Evolutionary conservation across 2,113 vertebrate species (phyloP), one percentile per base, ranked within the genome.

Genomic region (Microtus ochrogaster): DNA sequence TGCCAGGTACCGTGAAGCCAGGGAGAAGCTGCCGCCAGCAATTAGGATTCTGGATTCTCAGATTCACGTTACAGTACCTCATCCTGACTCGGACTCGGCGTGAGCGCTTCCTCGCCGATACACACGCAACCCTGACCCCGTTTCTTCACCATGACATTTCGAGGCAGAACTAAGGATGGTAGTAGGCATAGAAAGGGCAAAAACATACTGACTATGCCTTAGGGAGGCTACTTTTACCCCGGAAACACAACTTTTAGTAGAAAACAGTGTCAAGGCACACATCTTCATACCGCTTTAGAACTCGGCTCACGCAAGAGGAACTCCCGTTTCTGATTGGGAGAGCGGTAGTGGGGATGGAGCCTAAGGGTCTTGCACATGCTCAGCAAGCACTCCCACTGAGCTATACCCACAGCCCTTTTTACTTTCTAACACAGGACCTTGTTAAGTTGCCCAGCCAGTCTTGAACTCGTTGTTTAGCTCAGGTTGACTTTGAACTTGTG

Each of bases 171-270:
- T 72, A 49, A 89, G 6, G 8, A 16, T 11, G 4, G 22, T 13
- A 8, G 33, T 5, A 9, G 39, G 36, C 5, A 2, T 2, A 70
- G n/a, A 58, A 68, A 73, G 17, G 83, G 70, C 24, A 28, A 73
- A 58, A 65, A 52, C 24, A 81, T 5, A 49, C 19, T 26, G 36
- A 6, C n/a, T 70, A 41, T 92, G 74, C 65, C 83, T 87, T 36
- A 12, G 17, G 28, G n/a, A 82, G 68, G 11, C 66, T 61, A 44
- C 14, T 16, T 66, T 84, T 65, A 72, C 36, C 78, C 49, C 85
- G 68, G 96, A 94, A 85, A 68, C 26, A 89, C 63, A 87, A 68
- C 44, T 61, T 36, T 52, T 63, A 86, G 49, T 28, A 92, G 49
- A 87, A 97, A 61, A 89, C 7, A 68, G 76, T 52, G 19, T 49